A percentile compares a stretch with the other conserved stretches of the same genome.
These are phyloP conservation scores for Ischnus inquisitorius DNA, from an alignment of 2,888 invertebrate species.

Conservation along the genomic window DNA sequence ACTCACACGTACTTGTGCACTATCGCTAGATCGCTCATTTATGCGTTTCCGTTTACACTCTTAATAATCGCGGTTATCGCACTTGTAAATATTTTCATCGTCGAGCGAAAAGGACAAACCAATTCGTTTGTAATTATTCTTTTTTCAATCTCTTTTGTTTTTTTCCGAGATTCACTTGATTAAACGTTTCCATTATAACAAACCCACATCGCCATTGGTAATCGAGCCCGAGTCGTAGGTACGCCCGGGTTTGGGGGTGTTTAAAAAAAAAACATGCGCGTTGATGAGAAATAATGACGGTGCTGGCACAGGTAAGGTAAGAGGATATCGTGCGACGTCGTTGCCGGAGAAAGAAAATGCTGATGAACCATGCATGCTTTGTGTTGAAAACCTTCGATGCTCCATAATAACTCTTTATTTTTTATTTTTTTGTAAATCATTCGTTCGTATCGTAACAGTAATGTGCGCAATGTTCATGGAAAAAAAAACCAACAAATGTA, in stretches of 20 bases:
- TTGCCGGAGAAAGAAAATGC: constrained; percentile 47
- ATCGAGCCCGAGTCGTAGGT: constrained; percentile 40
- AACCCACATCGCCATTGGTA: constrained; percentile 58
- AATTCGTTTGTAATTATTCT: constrained; percentile 19
- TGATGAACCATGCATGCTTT: constrained; percentile 63
- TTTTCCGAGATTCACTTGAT: constrained; percentile 58
- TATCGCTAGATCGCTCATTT: constrained; percentile 45
- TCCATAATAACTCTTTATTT: constrained; percentile 22
- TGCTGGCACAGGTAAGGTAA: constrained; percentile 71
- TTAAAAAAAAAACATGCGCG: constrained; percentile 20
- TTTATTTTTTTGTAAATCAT: constrained; percentile 22
- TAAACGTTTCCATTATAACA: constrained; percentile 71
- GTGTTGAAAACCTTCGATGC: constrained; percentile 23
- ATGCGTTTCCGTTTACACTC: constrained; percentile 34
- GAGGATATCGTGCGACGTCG: constrained; percentile 62
- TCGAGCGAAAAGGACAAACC: constrained; percentile 31
- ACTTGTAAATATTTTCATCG: constrained; percentile 41
- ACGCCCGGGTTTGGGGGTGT: constrained; percentile 22
- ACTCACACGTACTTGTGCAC: constrained; percentile 59
- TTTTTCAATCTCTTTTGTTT: constrained; percentile 26
- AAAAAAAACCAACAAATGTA: constrained; percentile 23
- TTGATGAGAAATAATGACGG: constrained; percentile 54
- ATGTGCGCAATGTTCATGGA: constrained; percentile 41
- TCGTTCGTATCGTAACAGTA: constrained; percentile 44
- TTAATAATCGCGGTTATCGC: constrained; percentile 36